Evolutionary conservation across 2,797 vertebrate species (phyloP), one percentile per base, ranked within the genome.

Genomic region (Brotula barbata): DNA sequence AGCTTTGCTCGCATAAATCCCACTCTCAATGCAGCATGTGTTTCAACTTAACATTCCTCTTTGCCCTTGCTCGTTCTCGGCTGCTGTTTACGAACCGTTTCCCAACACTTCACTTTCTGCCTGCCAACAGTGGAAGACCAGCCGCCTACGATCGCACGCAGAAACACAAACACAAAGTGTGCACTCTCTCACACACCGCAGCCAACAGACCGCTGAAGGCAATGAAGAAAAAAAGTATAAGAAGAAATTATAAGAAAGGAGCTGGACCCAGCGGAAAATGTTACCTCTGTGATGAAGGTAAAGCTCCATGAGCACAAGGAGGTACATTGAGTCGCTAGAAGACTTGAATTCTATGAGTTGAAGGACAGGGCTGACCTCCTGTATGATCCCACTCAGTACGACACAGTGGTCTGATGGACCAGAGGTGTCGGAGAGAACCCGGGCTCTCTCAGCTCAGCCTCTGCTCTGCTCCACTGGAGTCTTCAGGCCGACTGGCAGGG

Each of bases 41-140:
- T 91, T 90, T 85, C 75, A 90, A 89, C 85, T 89, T 86, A 88
- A 88, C 85, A 87, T 90, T 91, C 87, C 84, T 68, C 87, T 85
- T 88, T 81, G 83, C 79, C 80, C 75, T 75, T 47, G 58, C 75
- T 70, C 67, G 63, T 75, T 79, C 80, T 77, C 76, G 2, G 49
- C 59, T 72, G 67, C 73, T 81, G 76, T 80, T 85, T 75, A 73
- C 68, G 40, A 78, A 77, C 66, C 42, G 40, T 68, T 78, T 84
- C 81, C 75, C 48, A 67, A 73, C 70, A 53, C 72, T 66, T 42
- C 36, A 21, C 53, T 72, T 51, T 51, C 66, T 48, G 77, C 69
- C 74, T 84, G 81, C 78, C 73, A 78, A 79, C 67, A 67, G 68
- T 43, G 58, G 64, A 69, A 73, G 69, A 79, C 62, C 80, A 46